phyloP scores from a whole-genome alignment of 2,888 invertebrate genomes.

The Priocnemis perturbator region DNA sequence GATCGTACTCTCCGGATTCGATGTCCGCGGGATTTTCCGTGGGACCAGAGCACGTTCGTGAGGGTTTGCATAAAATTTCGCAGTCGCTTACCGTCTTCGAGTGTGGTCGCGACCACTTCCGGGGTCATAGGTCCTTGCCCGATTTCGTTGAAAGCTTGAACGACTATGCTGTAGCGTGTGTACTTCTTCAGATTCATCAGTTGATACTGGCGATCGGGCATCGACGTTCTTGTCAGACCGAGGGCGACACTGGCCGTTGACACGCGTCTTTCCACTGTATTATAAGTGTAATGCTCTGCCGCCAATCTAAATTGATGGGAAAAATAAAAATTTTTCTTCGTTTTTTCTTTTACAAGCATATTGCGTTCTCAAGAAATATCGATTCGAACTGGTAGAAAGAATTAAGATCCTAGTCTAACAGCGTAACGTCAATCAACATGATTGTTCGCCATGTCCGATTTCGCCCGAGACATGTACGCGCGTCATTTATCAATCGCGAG shows the following conservation, averaged over 20 bases:
- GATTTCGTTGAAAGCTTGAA: conserved; percentile 77
- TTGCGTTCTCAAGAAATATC: neutral
- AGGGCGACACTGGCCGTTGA: conserved; percentile 71
- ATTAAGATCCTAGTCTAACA: too few relatives aligned
- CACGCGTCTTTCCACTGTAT: conserved; percentile 72
- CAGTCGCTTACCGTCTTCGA: conserved; percentile 75
- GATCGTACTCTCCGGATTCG: neutral
- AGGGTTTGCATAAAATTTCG: too few relatives aligned
- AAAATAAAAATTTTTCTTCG: too few relatives aligned
- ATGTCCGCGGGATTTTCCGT: neutral
- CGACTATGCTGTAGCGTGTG: conserved; percentile 77
- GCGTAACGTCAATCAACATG: too few relatives aligned
- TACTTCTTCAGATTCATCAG: conserved; percentile 76
- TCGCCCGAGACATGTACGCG: too few relatives aligned
- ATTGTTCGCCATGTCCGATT: too few relatives aligned
- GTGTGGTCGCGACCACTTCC: conserved; percentile 77
- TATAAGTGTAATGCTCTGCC: conserved; percentile 69
- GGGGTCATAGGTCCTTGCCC: conserved; percentile 76
- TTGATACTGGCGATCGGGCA: conserved; percentile 70
- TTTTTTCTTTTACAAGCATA: too few relatives aligned
- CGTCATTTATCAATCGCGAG: conserved; percentile 38
- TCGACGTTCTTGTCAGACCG: conserved; percentile 70
- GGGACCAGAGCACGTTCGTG: too few relatives aligned
- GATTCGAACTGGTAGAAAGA: too few relatives aligned
- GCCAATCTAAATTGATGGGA: conserved; percentile 49